Evolutionary conservation across 2,797 vertebrate species (phyloP).

Genomic region (Momotus momota): DNA sequence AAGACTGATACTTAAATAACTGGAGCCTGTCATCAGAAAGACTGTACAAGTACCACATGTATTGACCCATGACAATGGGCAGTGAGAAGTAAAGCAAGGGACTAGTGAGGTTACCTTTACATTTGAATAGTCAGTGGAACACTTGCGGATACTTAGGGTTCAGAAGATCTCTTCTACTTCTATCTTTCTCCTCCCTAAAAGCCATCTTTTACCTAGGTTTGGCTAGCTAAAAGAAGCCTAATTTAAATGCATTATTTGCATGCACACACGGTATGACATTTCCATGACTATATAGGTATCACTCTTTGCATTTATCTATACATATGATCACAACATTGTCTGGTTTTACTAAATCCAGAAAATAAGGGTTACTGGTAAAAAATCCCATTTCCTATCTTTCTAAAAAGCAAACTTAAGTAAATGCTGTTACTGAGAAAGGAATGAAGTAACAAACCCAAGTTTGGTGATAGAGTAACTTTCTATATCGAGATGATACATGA

Average conservation of each 20-base stretch:
- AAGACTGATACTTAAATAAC: not conserved
- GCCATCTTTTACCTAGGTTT: not conserved
- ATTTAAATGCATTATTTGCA: not conserved
- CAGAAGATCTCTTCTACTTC: not conserved
- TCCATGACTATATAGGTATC: not conserved
- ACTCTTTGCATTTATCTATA: not conserved
- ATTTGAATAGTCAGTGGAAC: not conserved
- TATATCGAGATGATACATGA: slow-evolving; percentile 39
- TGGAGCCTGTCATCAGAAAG: not conserved
- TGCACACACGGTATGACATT: not conserved
- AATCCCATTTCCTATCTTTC: not conserved
- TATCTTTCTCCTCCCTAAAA: not conserved
- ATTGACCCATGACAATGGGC: rapidly evolving
- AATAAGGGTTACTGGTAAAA: not conserved
- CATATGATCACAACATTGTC: not conserved
- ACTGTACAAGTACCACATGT: rapidly evolving
- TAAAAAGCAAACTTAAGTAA: slow-evolving; percentile 17
- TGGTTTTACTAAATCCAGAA: not conserved
- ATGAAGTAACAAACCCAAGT: not conserved
- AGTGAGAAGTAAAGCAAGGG: not conserved
- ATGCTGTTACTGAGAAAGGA: not conserved
- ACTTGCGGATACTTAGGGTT: not conserved
- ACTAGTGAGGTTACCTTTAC: not conserved
- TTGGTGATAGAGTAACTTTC: slow-evolving; percentile 17
- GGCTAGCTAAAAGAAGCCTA: not conserved